Base-by-base conservation (phyloP, 2,888 invertebrate species). In the Dasypolia templi region DNA sequence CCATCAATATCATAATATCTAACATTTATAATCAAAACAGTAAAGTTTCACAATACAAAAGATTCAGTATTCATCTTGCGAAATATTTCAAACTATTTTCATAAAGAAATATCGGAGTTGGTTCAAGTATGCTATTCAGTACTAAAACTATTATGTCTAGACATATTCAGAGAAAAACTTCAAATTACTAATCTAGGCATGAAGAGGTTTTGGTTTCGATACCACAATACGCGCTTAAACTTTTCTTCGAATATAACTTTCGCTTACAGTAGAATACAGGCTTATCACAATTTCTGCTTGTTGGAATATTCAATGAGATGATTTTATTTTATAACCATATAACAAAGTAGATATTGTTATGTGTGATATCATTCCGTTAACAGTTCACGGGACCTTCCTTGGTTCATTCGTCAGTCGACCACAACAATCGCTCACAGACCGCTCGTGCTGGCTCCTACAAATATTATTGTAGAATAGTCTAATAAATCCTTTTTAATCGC, bases 71-170 rank as follows among this genome's bases (percentile, higher is more conserved):
- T 66, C 22, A 32, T 58, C 26, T 72, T 29, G 22, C 3, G n/a
- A n/a, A 53, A 63, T 17, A 64, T 63, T 44, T 63, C 62, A 32
- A 79, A 76, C 49, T 65, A 61, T 42, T 39, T 75, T 76, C 64
- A 61, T 51, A 69, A 69, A 68, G 26, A 49, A 49, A 63, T 42
- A 55, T 66, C n/a, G 7, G 35, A 64, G 32, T 67, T 44, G 2
- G 44, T 55, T 72, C 59, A 51, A 82, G 59, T 71, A n/a, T 63
- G 32, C 17, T 44, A 65, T 62, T 63, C 26, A 66, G 22, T 19
- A 14, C 29, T 44, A 46, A 5, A 39, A 32, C 14, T 53, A 56
- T 14, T 63, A 46, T 55, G 82, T 72, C 83, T 72, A 82, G 79
- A 82, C 78, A 65, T 64, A 77, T 55, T 67, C 55, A 70, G 12